These are phyloP conservation scores for Melanerpes formicivorus DNA, from an alignment of 2,113 vertebrate genomes.

Conservation along the genomic window DNA sequence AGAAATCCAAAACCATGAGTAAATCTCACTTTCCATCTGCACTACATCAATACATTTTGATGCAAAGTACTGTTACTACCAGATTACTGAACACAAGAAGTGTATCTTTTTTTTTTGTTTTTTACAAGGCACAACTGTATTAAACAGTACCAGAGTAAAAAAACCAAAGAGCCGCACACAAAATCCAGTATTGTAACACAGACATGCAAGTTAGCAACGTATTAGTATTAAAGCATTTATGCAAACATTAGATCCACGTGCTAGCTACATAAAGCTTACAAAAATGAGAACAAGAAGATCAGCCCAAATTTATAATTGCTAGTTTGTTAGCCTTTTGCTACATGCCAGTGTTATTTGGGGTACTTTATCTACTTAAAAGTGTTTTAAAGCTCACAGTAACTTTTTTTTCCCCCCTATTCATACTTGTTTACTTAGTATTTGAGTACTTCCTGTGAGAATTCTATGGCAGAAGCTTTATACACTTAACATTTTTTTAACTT, in stretches of 20 bases:
- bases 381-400: background rate
- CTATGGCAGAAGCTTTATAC: background rate
- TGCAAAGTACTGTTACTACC: slow-evolving; percentile 48
- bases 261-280: slow-evolving; percentile 6
- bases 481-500: background rate
- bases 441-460: background rate
- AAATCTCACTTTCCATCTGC: slow-evolving; percentile 64
- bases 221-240: slow-evolving; percentile 68
- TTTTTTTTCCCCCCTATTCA: background rate
- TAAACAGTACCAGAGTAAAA: background rate
- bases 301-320: background rate
- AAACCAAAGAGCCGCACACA: background rate
- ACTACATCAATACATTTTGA: background rate
- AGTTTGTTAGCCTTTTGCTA: background rate
- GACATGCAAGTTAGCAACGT: background rate
- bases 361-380: background rate
- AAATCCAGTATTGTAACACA: background rate
- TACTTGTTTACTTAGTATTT: background rate
- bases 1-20: slow-evolving; percentile 65
- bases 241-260: slow-evolving; percentile 58
- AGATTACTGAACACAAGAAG: slow-evolving; percentile 54
- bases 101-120: background rate
- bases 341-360: background rate
- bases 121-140: slow-evolving; percentile 48
- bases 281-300: background rate